phyloP scores from a whole-genome alignment of 2,797 vertebrate species.

The Pipistrellus nathusii region DNA sequence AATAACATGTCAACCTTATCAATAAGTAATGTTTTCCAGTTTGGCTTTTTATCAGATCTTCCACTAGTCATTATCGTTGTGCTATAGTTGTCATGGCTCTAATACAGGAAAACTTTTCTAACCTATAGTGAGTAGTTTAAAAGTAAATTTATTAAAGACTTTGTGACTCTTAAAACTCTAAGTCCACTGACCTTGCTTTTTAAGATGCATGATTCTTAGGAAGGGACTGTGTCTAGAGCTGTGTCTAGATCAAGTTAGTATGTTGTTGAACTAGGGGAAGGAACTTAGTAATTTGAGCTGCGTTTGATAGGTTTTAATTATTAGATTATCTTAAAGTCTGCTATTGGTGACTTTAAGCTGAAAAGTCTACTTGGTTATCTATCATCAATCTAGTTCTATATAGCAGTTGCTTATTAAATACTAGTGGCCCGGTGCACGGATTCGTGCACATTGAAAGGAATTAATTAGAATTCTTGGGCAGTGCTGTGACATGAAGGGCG shows the following conservation, averaged over 20 bases:
- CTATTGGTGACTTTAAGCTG: not conserved
- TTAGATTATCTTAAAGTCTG: conserved; percentile 31
- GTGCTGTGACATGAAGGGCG: too few relatives aligned
- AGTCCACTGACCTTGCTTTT: not conserved
- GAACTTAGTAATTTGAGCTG: conserved; percentile 34
- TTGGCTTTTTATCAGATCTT: conserved; percentile 22
- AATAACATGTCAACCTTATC: conserved; percentile 13
- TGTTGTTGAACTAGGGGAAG: not conserved
- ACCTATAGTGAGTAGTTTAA: not conserved
- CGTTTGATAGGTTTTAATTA: conserved; percentile 16
- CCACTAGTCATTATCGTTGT: not conserved
- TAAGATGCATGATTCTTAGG: conserved; percentile 9
- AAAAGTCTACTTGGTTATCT: conserved; percentile 21
- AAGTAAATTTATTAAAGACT: conserved; percentile 27
- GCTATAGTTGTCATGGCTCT: not conserved
- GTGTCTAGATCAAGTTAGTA: not conserved
- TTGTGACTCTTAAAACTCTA: conserved; percentile 7
- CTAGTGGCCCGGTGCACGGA: too few relatives aligned
- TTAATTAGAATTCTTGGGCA: too few relatives aligned
- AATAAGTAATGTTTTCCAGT: not conserved
- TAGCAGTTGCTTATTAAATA: conserved; percentile 35
- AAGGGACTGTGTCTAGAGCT: conserved; percentile 4
- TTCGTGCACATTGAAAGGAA: too few relatives aligned
- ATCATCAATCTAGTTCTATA: not conserved
- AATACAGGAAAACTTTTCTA: conserved; percentile 12